Evolutionary conservation across 2,888 invertebrate species (phyloP).

Genomic region (Tridacna gigas): DNA sequence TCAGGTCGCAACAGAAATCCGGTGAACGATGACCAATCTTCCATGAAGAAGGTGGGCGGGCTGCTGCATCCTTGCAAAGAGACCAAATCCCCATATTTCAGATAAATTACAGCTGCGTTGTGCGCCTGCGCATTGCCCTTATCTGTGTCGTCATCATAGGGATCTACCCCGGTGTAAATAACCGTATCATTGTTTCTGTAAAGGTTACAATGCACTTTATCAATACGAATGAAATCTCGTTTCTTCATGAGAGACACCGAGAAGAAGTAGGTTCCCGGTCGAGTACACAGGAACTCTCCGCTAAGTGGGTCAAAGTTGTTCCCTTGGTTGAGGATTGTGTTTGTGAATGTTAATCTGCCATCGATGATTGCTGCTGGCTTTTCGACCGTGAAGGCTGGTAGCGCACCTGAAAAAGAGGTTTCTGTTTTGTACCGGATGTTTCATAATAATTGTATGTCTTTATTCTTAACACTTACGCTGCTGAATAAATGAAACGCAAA

Average conservation of each 20-base stretch:
- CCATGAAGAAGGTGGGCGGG: constrained; percentile 22
- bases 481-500: no score
- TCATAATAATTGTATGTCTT: no score
- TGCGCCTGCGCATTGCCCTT: constrained; percentile 33
- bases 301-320: neutral
- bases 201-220: constrained; percentile 21
- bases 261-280: constrained; percentile 33
- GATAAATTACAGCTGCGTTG: constrained; percentile 20
- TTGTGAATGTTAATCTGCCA: constrained; percentile 17
- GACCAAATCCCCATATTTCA: constrained; percentile 25
- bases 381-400: constrained; percentile 22
- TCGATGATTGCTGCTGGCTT: constrained; percentile 10
- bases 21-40: constrained; percentile 25
- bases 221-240: constrained; percentile 20
- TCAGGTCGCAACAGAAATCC: constrained; percentile 32
- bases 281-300: constrained; percentile 15
- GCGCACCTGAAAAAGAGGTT: neutral
- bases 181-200: constrained; percentile 21
- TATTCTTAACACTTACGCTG: no score
- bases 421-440: no score
- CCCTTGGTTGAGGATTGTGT: constrained; percentile 26
- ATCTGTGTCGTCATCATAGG: constrained; percentile 35
- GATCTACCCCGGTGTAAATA: constrained; percentile 15
- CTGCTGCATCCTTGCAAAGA: constrained; percentile 14
- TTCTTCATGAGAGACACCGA: constrained; percentile 30